phyloP scores from a whole-genome alignment of 2,113 vertebrate species.

The Pandion haliaetus region DNA sequence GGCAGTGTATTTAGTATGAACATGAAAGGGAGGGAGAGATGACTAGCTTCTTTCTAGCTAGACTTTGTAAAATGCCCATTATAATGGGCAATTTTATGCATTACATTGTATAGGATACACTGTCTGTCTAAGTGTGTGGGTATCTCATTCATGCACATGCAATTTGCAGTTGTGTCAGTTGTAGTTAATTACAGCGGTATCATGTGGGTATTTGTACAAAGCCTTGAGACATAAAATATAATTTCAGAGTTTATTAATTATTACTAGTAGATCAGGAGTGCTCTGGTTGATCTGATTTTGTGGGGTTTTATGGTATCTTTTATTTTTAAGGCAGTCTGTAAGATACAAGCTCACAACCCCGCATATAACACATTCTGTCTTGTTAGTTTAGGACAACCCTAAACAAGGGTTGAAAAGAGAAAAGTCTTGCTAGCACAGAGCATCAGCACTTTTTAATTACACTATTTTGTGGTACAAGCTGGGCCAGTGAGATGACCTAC shows the following conservation, averaged over 20 bases:
- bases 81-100: background rate
- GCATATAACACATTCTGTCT: background rate
- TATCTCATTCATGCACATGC: background rate
- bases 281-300: background rate
- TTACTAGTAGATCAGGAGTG: background rate
- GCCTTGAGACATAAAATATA: background rate
- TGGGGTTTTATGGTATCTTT: background rate
- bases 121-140: background rate
- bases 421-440: slow-evolving; percentile 9
- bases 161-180: background rate
- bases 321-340: background rate
- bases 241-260: background rate
- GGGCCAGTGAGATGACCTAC: slow-evolving; percentile 30
- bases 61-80: background rate
- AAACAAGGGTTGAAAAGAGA: background rate
- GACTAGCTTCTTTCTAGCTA: background rate
- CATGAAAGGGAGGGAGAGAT: background rate
- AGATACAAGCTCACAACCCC: background rate
- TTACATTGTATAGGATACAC: background rate
- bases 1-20: background rate
- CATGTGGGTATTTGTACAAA: background rate
- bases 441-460: slow-evolving; percentile 65
- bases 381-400: background rate
- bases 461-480: slow-evolving; percentile 27
- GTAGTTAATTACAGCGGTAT: background rate